Conservation (phyloP, 2,797 vertebrate genomes). For the Loriculus beryllinus region DNA sequence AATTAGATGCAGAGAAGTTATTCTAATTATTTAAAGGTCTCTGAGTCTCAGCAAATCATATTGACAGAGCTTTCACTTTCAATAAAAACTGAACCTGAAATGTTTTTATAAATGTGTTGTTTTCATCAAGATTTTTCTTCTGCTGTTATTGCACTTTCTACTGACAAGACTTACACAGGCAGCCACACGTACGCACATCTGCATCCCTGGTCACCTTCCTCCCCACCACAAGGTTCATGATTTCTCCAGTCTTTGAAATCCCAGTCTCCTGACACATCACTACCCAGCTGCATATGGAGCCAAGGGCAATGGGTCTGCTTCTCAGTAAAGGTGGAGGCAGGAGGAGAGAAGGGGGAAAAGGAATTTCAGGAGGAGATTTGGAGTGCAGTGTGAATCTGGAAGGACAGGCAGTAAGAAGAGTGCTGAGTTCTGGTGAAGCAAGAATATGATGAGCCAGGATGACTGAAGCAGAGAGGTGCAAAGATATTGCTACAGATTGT, state of each 20-base stretch:
- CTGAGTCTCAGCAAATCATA: conserved; percentile 40
- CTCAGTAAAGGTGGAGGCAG: background rate
- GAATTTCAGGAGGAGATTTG: background rate
- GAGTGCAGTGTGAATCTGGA: background rate
- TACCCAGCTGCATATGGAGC: background rate
- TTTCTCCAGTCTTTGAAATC: background rate
- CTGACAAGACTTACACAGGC: background rate
- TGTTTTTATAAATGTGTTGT: background rate
- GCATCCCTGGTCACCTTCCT: background rate
- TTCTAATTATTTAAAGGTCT: conserved; percentile 54
- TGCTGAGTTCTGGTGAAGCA: background rate
- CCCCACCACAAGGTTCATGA: background rate
- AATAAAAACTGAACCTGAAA: background rate
- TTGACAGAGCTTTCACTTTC: conserved; percentile 46
- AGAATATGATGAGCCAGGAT: background rate
- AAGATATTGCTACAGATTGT: conserved; percentile 45
- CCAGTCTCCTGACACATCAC: background rate
- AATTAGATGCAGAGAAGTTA: conserved; percentile 55
- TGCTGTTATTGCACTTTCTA: background rate
- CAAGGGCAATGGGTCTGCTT: background rate
- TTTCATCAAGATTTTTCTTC: background rate
- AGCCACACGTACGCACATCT: background rate
- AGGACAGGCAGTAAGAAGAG: background rate
- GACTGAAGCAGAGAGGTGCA: conserved; percentile 32
- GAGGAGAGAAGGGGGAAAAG: background rate